Conservation (phyloP, 2,113 vertebrate species). For the Pyrgilauda ruficollis region DNA sequence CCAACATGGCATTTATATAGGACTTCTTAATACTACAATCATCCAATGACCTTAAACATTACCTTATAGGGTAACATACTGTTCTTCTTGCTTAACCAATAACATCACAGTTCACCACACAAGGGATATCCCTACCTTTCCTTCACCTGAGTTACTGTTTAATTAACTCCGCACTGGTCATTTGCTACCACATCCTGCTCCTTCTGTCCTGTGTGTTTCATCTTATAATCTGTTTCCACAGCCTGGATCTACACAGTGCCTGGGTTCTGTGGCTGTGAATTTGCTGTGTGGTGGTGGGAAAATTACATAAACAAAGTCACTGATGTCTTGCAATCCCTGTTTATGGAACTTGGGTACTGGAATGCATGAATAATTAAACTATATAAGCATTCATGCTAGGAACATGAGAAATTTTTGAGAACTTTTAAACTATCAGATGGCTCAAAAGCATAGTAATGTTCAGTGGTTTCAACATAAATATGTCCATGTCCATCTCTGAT, state of each 20-base stretch:
- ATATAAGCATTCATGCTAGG: not conserved
- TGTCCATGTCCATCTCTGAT: not conserved
- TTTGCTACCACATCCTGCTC: not conserved
- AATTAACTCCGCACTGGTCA: fast-evolving
- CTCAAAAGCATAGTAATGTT: not conserved
- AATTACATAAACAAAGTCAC: not conserved
- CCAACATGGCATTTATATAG: not conserved
- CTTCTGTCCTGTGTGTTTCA: not conserved
- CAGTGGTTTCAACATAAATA: not conserved
- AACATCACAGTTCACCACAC: not conserved
- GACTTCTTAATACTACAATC: not conserved
- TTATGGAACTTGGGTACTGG: not conserved
- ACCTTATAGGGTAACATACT: not conserved
- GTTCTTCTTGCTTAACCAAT: not conserved
- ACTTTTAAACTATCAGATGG: not conserved
- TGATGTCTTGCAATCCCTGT: not conserved
- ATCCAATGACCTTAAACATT: not conserved
- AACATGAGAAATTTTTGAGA: not conserved
- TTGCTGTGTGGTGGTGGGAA: not conserved
- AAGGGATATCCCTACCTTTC: not conserved
- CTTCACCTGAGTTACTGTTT: not conserved
- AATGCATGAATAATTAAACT: not conserved
- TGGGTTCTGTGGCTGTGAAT: not conserved
- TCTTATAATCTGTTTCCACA: not conserved
- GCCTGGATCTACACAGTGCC: not conserved